A percentile compares a stretch with the other conserved stretches of the same genome.
phyloP scores from a whole-genome alignment of 2,797 vertebrate species.

The Hipposideros larvatus region DNA sequence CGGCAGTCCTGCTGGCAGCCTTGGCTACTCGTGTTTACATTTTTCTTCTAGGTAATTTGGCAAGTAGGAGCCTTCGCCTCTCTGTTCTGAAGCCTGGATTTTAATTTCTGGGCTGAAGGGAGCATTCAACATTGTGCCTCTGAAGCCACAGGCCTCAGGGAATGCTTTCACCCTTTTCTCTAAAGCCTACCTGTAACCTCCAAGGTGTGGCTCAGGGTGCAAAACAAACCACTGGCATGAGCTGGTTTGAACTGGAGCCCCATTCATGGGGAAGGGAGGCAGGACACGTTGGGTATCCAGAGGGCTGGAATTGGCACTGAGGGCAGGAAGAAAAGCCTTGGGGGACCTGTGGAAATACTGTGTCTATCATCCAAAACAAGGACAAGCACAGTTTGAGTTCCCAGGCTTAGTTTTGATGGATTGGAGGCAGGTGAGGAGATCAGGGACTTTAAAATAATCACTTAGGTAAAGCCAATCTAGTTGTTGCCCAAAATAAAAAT shows the following conservation, averaged over 20 bases:
- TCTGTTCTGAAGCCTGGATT: constrained; percentile 62
- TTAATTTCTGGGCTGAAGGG: constrained; percentile 61
- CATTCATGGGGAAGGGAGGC: background rate
- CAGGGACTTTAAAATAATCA: background rate
- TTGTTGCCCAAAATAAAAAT: background rate
- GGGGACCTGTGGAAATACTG: background rate
- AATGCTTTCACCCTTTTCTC: background rate
- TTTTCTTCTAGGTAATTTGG: constrained; percentile 73
- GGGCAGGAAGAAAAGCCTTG: background rate
- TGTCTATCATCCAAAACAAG: constrained; percentile 39
- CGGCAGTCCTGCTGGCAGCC: constrained; percentile 20
- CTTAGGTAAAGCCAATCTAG: background rate
- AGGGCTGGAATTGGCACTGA: background rate
- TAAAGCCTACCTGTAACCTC: background rate
- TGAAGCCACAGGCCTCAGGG: background rate
- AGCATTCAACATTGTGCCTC: constrained; percentile 40
- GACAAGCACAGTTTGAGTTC: background rate
- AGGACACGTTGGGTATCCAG: background rate
- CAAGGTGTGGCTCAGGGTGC: constrained; percentile 16
- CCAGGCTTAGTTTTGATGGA: background rate
- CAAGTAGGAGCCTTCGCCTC: constrained; percentile 46
- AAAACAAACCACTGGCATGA: background rate
- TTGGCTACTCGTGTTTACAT: constrained; percentile 43
- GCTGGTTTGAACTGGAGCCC: constrained; percentile 9
- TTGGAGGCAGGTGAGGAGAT: constrained; percentile 36